Evolutionary conservation across 2,113 vertebrate genomes (phyloP).

Genomic region (Apistogramma diplotaenia): DNA sequence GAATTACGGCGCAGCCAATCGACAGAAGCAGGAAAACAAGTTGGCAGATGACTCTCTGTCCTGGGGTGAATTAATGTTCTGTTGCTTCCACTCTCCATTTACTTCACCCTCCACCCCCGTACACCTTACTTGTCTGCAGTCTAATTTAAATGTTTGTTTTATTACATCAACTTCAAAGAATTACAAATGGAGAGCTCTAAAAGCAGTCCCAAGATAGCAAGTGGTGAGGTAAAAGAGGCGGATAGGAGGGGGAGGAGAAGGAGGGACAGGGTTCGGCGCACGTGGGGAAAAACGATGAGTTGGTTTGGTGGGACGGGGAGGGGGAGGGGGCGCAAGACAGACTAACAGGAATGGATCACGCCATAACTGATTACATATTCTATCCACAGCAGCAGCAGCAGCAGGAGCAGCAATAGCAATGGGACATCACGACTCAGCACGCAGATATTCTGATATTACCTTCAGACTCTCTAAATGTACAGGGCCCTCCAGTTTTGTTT

Average conservation of each 20-base stretch:
- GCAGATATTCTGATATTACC: conserved; percentile 49
- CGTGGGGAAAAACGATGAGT: neutral
- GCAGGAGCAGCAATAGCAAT: conserved; percentile 44
- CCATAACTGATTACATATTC: conserved; percentile 64
- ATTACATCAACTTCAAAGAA: conserved; percentile 37
- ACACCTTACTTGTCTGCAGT: conserved; percentile 49
- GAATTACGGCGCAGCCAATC: conserved; percentile 23
- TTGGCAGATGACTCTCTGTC: conserved; percentile 37
- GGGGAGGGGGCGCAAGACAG: neutral
- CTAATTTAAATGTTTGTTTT: conserved; percentile 67
- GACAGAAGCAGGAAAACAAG: conserved; percentile 22
- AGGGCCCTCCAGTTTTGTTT: neutral
- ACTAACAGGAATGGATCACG: conserved; percentile 28
- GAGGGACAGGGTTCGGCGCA: neutral
- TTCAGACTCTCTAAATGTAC: conserved; percentile 30
- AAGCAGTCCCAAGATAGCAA: neutral
- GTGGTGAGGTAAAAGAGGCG: neutral
- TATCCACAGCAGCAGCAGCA: conserved; percentile 51
- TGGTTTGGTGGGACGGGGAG: neutral
- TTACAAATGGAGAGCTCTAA: conserved; percentile 51
- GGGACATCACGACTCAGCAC: conserved; percentile 58
- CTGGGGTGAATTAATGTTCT: conserved; percentile 54
- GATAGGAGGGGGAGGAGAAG: neutral
- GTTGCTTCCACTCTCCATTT: conserved; percentile 39
- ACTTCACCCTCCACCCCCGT: neutral